Percentiles rank a stretch among this genome's conserved stretches.
Evolutionary conservation across 2,888 invertebrate genomes (phyloP).

Genomic region (Melanchra persicariae): DNA sequence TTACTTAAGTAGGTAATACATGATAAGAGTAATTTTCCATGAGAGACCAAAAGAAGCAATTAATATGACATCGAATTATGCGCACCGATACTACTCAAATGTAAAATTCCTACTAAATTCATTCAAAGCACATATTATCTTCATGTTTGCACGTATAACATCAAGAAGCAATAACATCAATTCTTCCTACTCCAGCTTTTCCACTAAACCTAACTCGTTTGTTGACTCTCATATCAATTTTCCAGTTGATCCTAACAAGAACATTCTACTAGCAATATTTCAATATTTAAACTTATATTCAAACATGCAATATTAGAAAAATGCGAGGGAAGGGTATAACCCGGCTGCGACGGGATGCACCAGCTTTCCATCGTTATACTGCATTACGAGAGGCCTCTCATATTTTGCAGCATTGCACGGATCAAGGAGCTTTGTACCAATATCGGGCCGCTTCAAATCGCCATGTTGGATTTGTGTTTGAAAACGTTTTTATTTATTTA

Average conservation of each 20-base stretch:
- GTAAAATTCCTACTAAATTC: too few species aligned
- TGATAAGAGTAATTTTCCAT: too few species aligned
- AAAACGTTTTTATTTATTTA: slow-evolving; percentile 39
- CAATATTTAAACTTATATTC: slow-evolving; percentile 34
- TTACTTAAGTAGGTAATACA: too few species aligned
- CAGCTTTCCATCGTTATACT: slow-evolving; percentile 35
- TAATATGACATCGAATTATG: neutral
- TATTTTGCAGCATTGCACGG: slow-evolving; percentile 46
- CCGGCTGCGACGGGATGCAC: slow-evolving; percentile 28
- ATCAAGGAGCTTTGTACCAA: slow-evolving; percentile 41
- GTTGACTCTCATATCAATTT: neutral
- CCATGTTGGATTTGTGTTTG: slow-evolving; percentile 48
- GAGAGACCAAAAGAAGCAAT: slow-evolving; percentile 3
- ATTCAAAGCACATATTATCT: too few species aligned
- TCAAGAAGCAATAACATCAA: neutral
- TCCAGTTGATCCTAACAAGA: slow-evolving; percentile 9
- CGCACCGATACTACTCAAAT: neutral
- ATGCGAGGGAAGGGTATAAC: slow-evolving; percentile 31
- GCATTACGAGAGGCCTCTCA: slow-evolving; percentile 47
- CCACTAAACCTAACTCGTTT: neutral
- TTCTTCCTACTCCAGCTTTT: neutral
- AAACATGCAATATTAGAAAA: slow-evolving; percentile 48
- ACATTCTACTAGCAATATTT: slow-evolving; percentile 16
- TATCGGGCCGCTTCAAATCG: slow-evolving; percentile 41
- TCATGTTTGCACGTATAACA: too few species aligned